Evolutionary conservation across 1,140 invertebrate genomes (phyloP).

Genomic region (Watersipora subatra): DNA sequence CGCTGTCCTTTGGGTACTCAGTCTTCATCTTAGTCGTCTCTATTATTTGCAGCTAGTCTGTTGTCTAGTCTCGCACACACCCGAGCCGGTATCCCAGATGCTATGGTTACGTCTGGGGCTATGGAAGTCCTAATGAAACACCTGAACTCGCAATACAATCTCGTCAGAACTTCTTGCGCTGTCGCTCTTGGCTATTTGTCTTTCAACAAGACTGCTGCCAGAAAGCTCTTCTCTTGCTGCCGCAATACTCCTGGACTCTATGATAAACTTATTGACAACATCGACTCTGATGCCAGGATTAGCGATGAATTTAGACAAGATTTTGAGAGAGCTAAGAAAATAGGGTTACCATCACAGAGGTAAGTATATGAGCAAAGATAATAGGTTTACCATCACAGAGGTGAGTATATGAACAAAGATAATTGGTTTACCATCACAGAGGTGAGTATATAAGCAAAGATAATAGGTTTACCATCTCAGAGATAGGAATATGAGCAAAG

Average conservation of each 20-base stretch:
- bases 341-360: conserved; percentile 37
- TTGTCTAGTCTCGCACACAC: conserved; percentile 37
- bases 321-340: conserved; percentile 27
- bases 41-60: conserved; percentile 23
- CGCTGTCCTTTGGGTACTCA: too few species aligned
- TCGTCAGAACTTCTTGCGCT: conserved; percentile 26
- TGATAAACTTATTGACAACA: conserved; percentile 30
- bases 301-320: conserved; percentile 32
- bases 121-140: conserved; percentile 28
- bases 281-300: conserved; percentile 32
- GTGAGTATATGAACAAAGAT: too few species aligned
- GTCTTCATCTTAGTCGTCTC: too few species aligned
- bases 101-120: conserved; percentile 35
- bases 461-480: too few species aligned
- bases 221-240: conserved; percentile 29
- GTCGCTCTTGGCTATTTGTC: conserved; percentile 38
- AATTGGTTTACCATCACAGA: too few species aligned
- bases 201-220: conserved; percentile 35
- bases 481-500: too few species aligned
- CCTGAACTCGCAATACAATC: conserved; percentile 24
- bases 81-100: conserved; percentile 37
- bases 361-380: too few species aligned
- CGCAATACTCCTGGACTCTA: conserved; percentile 33
- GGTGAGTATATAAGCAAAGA: too few species aligned
- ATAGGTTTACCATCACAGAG: too few species aligned